These are phyloP conservation scores for Ichneumon xanthorius DNA, from an alignment of 2,888 invertebrate genomes.

Conservation along the genomic window DNA sequence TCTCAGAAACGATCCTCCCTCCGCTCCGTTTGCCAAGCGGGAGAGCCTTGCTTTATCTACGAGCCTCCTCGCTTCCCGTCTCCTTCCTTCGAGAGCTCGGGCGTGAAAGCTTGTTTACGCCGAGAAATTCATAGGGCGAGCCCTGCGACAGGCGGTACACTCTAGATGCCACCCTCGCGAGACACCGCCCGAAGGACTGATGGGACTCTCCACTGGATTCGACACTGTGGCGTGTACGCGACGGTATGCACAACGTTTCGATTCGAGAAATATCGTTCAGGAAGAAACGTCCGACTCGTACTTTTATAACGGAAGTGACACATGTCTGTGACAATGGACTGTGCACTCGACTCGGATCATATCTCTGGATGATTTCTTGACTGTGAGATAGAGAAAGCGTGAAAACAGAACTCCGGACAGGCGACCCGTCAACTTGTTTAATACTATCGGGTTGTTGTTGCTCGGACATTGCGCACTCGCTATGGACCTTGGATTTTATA, in stretches of 20 bases:
- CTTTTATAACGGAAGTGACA: constrained; percentile 44
- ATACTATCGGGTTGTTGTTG: no score
- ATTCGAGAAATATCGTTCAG: constrained; percentile 7
- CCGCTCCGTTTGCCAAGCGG: constrained; percentile 17
- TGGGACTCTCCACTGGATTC: constrained; percentile 12
- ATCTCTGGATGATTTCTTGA: neutral
- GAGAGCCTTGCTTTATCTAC: neutral
- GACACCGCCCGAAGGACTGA: constrained; percentile 22
- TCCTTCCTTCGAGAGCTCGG: constrained; percentile 5
- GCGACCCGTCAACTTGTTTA: no score
- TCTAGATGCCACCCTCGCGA: constrained; percentile 23
- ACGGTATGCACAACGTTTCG: neutral
- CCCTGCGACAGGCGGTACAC: constrained; percentile 18
- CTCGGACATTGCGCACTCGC: no score
- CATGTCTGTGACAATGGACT: neutral
- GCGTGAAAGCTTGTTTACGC: constrained; percentile 56
- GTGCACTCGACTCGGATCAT: neutral
- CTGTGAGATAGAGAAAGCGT: no score
- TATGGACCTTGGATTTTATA: no score
- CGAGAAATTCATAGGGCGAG: constrained; percentile 50
- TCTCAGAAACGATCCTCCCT: constrained; percentile 35
- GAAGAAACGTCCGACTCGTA: constrained; percentile 30
- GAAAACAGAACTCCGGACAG: no score
- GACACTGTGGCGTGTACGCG: neutral
- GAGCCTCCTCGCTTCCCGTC: constrained; percentile 2